Conservation (phyloP, 92 coral and sea anemone species). For the Anthopleura xanthogrammica region DNA sequence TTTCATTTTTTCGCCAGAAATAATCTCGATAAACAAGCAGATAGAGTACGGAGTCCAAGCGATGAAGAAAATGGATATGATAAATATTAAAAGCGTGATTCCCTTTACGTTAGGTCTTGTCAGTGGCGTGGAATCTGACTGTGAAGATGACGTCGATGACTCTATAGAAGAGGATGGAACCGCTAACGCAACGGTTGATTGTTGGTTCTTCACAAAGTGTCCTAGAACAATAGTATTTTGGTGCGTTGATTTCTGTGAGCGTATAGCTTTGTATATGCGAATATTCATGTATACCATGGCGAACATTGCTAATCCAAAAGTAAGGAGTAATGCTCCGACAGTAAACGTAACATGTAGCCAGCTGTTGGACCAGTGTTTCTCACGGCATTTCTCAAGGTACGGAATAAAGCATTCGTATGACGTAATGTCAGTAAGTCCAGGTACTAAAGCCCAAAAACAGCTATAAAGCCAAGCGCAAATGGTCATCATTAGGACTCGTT, state of each 20-base stretch:
- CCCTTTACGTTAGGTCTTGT: constrained; percentile 40
- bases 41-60: constrained; percentile 71
- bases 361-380: constrained; percentile 41
- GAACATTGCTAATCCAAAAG: constrained; percentile 51
- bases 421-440: constrained; percentile 50
- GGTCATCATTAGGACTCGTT: constrained; percentile 39
- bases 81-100: constrained; percentile 32
- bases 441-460: constrained; percentile 61
- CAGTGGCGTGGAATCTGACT: not conserved
- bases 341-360: constrained; percentile 31
- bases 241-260: constrained; percentile 31
- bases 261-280: constrained; percentile 43
- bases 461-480: constrained; percentile 53
- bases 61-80: constrained; percentile 44
- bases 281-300: constrained; percentile 43
- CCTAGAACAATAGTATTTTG: constrained; percentile 17
- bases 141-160: not conserved
- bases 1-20: constrained; percentile 28
- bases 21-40: constrained; percentile 52
- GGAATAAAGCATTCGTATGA: constrained; percentile 72
- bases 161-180: not conserved
- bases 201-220: not conserved
- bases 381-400: constrained; percentile 55
- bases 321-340: constrained; percentile 42
- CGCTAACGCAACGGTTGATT: not conserved